Evolutionary conservation across 2,113 vertebrate species (phyloP).

Genomic region (Pampusana beccarii): DNA sequence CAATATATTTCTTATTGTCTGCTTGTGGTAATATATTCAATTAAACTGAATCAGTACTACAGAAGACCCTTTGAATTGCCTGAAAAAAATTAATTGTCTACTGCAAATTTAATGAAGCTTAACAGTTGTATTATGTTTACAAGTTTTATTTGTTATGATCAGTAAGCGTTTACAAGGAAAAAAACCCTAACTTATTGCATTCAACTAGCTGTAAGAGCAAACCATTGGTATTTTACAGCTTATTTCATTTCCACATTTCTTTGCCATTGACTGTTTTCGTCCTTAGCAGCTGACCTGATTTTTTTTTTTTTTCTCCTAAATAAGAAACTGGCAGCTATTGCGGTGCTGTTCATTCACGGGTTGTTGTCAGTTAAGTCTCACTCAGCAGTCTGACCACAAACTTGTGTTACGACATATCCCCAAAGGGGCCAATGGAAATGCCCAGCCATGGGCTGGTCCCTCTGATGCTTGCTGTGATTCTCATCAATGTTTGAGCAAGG

Average conservation of each 20-base stretch:
- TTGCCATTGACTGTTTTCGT: background rate
- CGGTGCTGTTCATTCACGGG: background rate
- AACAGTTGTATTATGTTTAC: slow-evolving; percentile 58
- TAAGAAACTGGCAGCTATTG: background rate
- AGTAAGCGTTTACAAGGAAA: slow-evolving; percentile 45
- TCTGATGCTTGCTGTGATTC: background rate
- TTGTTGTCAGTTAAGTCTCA: background rate
- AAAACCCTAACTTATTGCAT: background rate
- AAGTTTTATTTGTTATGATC: slow-evolving; percentile 60
- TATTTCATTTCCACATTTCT: background rate
- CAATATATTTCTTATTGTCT: slow-evolving; percentile 78
- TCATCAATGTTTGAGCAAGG: background rate
- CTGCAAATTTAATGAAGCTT: slow-evolving; percentile 67
- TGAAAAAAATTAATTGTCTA: slow-evolving; percentile 68
- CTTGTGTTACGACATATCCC: rapidly evolving
- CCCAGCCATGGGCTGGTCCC: background rate
- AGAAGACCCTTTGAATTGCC: slow-evolving; percentile 58
- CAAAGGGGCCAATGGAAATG: background rate
- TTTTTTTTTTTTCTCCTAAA: background rate
- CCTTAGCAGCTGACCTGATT: background rate
- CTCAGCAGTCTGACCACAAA: background rate
- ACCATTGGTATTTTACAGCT: background rate
- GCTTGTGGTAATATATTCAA: slow-evolving; percentile 72
- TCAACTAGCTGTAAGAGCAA: background rate
- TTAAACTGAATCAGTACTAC: slow-evolving; percentile 67